These are phyloP conservation scores for Emys orbicularis DNA, from an alignment of 2,797 vertebrate species.

Conservation along the genomic window DNA sequence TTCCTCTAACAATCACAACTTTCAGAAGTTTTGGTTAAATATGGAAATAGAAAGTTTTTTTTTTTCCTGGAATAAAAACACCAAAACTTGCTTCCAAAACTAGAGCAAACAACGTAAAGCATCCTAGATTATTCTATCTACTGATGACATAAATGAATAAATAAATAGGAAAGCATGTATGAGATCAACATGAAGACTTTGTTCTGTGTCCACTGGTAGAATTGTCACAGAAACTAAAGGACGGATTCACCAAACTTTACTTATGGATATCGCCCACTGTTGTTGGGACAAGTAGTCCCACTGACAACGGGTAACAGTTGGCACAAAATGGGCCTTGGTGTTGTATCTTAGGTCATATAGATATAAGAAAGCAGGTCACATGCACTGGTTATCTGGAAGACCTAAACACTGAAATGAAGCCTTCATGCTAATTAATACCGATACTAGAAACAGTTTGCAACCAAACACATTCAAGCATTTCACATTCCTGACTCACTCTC, in stretches of 20 bases:
- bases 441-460: neutral
- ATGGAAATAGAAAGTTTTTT: neutral
- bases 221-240: neutral
- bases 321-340: neutral
- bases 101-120: neutral
- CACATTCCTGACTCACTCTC: slow-evolving; percentile 24
- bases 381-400: neutral
- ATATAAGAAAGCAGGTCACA: neutral
- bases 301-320: neutral
- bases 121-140: neutral
- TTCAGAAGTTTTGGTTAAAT: neutral
- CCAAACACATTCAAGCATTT: slow-evolving; percentile 6
- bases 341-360: neutral
- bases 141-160: neutral
- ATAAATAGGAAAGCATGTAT: neutral
- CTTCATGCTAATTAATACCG: neutral
- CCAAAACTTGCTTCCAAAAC: neutral
- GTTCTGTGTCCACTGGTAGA: neutral
- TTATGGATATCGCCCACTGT: neutral
- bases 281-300: neutral
- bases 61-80: no score
- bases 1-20: slow-evolving; percentile 46
- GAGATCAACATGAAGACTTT: neutral
- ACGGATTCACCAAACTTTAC: neutral
- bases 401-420: neutral